These are phyloP conservation scores for Melanostoma scalare DNA, from an alignment of 2,888 invertebrate genomes.

Conservation along the genomic window DNA sequence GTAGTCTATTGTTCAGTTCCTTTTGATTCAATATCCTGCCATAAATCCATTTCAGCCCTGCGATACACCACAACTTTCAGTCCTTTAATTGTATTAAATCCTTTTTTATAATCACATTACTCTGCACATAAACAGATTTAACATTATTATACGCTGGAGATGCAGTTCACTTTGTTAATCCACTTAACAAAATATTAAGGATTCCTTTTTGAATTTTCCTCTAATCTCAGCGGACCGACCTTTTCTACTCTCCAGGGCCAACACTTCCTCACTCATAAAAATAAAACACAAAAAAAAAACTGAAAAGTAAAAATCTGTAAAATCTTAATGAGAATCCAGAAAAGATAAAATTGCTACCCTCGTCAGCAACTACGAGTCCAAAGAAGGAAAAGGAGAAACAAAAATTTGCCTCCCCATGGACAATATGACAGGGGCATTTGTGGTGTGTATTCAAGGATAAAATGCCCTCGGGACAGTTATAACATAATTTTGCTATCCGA, in stretches of 20 bases:
- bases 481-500: slow-evolving; percentile 45
- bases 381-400: background rate
- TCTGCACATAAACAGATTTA: slow-evolving; percentile 1
- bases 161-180: slow-evolving; percentile 60
- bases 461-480: slow-evolving; percentile 17
- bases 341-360: slow-evolving; percentile 19
- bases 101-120: background rate
- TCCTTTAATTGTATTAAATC: too few relatives aligned
- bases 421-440: slow-evolving; percentile 27
- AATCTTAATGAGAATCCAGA: slow-evolving; percentile 51
- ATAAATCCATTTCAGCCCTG: too few relatives aligned
- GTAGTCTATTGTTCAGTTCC: too few relatives aligned
- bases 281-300: background rate
- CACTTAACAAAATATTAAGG: slow-evolving; percentile 43
- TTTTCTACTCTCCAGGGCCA: background rate
- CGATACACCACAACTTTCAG: too few relatives aligned
- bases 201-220: slow-evolving; percentile 30
- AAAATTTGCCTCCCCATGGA: slow-evolving; percentile 8
- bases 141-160: slow-evolving; percentile 32
- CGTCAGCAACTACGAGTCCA: background rate
- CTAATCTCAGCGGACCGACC: slow-evolving; percentile 1
- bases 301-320: slow-evolving; percentile 13
- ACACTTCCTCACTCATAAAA: slow-evolving; percentile 36
- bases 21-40: too few relatives aligned
- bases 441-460: slow-evolving; percentile 13